Evolutionary conservation across 2,888 invertebrate genomes (phyloP), one percentile per base, ranked within the genome.

Genomic region (Agrotis clavis): DNA sequence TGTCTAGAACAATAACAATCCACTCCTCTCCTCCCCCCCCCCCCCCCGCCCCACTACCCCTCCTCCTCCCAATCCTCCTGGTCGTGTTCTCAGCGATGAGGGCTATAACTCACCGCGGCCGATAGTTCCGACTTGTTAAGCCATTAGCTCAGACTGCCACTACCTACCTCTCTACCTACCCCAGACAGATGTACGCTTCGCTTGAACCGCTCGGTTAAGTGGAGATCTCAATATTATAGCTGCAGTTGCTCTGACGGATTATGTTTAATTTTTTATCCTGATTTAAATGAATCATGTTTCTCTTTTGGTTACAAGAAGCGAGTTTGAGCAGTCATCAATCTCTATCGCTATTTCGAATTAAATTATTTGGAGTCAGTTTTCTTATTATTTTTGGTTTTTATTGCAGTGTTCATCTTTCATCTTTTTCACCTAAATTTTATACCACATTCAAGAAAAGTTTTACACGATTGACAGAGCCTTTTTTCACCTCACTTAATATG

Each of bases 91-190:
- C 30, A 41, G 45, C 5, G 6, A 9, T 41, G 19, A 14, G 35
- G 57, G 25, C 69, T 60, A 70, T 79, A 79, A 79, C 80, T 78
- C 79, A 56, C 25, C 48, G 13, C 50, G 21, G 53, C 41, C 50
- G 80, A 71, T 71, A 71, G 64, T 56, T 76, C 63, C 62, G 35
- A 79, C 75, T 79, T 74, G 70, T 70, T 63, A 74, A 66, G 63
- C 63, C 66, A 79, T 74, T 79, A 79, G 60, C 50, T 68, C 79
- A 14, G 64, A 11, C 53, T 51, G 53, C 59, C 30, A 48, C 35
- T 7, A 48, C n/a, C 30, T 48, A 21, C 19, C 48, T 35, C 57
- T n/a, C 48, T 14, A 53, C 25, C 21, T 21, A 47, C 53, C 19
- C 7, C 21, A 5, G 30, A 18, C 2, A 50, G 25, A 35, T n/a